Evolutionary conservation across 1,140 invertebrate genomes (phyloP), one percentile per base, ranked within the genome.

Genomic region (Ylistrum balloti): DNA sequence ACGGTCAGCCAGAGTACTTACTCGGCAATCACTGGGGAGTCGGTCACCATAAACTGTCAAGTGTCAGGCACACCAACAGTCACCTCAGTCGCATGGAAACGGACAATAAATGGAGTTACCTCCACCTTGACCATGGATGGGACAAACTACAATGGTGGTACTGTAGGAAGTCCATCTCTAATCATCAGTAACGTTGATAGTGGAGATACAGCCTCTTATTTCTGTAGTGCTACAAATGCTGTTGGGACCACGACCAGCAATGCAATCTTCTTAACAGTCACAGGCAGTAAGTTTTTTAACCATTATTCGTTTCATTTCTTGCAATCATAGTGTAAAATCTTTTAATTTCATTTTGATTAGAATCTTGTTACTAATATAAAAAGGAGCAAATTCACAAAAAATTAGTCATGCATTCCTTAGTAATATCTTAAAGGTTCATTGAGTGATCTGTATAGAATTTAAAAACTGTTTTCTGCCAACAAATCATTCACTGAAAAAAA

Each of bases 41-140:
- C 88, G 35, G 87, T 91, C 22, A 91, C 89, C 10, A 45, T 91
- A 85, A 20, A n/a, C 34, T 91, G 91, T 45, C 88, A 91, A 38
- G 85, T 88, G 20, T 88, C 87, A 22, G 87, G 48, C 33, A 41
- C 56, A 20, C 89, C 91, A 15, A n/a, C 33, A 15, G 38, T 91
- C 13, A 56, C 34, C 74, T 32, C 89, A 2, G 41, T 91, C 0
- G 56, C 33, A 33, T 91, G 91, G 91, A 38, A 88, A 41, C 34
- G 32, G 32, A 89, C 56, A 17, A 74, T 32, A 33, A 88, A 86
- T 28, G 38, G 87, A 45, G 86, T 87, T 15, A 38, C 89, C 45
- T 22, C n/a, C 41, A 56, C 41, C 41, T 22, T 87, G n/a, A 56
- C 35, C 38, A 45, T 87, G 0, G 34, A 41, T 33, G 89, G 89